Percentiles rank a stretch among this genome's conserved stretches.
Conservation (phyloP, 35 echinoderm and acorn worm species). For the Anneissia japonica region DNA sequence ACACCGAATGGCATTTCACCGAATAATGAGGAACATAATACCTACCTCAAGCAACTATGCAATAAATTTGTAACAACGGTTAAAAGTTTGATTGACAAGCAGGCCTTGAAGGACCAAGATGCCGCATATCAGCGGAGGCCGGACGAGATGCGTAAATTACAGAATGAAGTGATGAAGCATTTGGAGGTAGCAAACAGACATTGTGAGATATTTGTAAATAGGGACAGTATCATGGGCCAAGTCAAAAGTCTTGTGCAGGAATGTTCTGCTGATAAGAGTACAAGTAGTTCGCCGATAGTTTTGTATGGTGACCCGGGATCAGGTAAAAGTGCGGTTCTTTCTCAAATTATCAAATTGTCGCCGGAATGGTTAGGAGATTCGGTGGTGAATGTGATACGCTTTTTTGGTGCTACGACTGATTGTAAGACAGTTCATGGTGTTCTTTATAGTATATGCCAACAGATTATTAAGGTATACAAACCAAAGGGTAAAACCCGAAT, state of each 20-base stretch:
- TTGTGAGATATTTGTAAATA: conserved; percentile 58
- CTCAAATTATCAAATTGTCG: conserved; percentile 69
- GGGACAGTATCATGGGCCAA: conserved; percentile 73
- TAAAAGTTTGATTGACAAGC: conserved; percentile 75
- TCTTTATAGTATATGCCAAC: conserved; percentile 64
- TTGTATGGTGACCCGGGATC: conserved; percentile 77
- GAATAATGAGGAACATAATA: conserved; percentile 65
- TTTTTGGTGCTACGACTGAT: conserved; percentile 53
- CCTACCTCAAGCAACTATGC: conserved; percentile 90
- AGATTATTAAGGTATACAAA: conserved; percentile 81
- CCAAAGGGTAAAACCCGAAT: conserved; percentile 52
- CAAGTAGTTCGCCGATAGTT: conserved; percentile 59
- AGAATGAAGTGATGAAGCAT: conserved; percentile 57
- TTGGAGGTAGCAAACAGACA: conserved; percentile 53
- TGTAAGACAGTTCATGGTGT: conserved; percentile 75
- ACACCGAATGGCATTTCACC: conserved; percentile 67
- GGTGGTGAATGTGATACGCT: conserved; percentile 61
- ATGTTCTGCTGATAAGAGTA: conserved; percentile 28
- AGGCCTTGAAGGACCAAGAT: conserved; percentile 54
- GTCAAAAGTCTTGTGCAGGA: conserved; percentile 70
- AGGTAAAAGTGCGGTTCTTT: conserved; percentile 75
- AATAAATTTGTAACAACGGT: conserved; percentile 61
- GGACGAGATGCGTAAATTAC: conserved; percentile 47
- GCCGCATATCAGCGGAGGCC: conserved; percentile 40
- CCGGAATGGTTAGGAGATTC: conserved; percentile 81